Conservation (phyloP, 2,888 invertebrate genomes). For the Strigamia transsilvanica region DNA sequence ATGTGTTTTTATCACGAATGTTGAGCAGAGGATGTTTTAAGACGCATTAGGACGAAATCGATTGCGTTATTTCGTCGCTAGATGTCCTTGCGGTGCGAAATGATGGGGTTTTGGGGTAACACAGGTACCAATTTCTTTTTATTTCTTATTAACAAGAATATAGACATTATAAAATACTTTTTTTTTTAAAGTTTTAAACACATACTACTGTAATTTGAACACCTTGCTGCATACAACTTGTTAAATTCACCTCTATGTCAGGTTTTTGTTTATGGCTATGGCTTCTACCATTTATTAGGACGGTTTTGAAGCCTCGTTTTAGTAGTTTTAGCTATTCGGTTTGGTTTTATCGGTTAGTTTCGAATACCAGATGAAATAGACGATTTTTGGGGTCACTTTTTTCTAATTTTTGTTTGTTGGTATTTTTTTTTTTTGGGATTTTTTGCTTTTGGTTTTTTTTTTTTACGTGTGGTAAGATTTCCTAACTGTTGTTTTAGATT, state of each 20-base stretch:
- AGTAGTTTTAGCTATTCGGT: neutral
- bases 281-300: no score
- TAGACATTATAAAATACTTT: slow-evolving; percentile 20
- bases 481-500: no score
- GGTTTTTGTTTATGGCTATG: no score
- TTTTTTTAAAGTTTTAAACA: neutral
- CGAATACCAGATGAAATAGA: no score
- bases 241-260: neutral
- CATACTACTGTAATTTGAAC: neutral
- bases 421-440: no score
- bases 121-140: slow-evolving; percentile 6
- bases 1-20: neutral
- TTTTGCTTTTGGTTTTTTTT: no score
- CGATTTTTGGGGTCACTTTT: no score
- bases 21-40: neutral
- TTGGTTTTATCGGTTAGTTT: no score
- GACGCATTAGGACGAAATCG: neutral
- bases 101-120: neutral
- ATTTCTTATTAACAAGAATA: slow-evolving; percentile 14
- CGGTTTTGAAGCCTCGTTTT: neutral
- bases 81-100: neutral
- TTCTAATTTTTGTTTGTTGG: no score
- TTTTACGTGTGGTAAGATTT: no score
- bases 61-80: neutral
- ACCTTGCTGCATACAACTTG: neutral